Conservation (phyloP, 2,797 vertebrate genomes). For the Pempheris klunzingeri region DNA sequence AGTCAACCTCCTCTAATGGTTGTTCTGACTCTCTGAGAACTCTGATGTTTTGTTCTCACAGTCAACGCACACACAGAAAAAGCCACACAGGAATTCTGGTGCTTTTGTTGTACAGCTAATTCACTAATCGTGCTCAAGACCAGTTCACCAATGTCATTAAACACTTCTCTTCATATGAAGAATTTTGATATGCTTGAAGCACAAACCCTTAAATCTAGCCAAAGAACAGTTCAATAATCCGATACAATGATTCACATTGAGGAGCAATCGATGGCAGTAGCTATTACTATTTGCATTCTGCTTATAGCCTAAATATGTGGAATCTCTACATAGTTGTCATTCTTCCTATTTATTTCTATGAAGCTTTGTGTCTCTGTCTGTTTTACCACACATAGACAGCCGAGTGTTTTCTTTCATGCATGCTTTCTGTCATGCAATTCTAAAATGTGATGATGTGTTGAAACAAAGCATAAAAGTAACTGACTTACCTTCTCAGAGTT, state of each 20-base stretch:
- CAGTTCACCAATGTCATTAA: too few species aligned
- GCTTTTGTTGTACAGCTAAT: not conserved
- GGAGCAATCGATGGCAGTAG: not conserved
- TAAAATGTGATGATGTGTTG: not conserved
- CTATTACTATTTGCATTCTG: not conserved
- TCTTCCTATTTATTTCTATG: not conserved
- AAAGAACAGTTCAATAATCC: not conserved
- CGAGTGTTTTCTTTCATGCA: not conserved
- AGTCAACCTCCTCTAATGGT: constrained; percentile 72
- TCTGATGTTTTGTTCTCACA: not conserved
- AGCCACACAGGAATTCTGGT: not conserved
- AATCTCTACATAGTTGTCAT: not conserved
- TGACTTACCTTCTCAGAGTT: constrained; percentile 7
- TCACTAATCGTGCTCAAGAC: not conserved
- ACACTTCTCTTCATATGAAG: too few species aligned
- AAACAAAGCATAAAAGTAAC: too few species aligned
- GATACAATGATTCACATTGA: not conserved
- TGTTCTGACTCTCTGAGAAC: not conserved
- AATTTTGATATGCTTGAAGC: not conserved
- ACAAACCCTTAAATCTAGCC: not conserved
- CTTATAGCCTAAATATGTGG: not conserved
- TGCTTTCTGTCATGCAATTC: constrained; percentile 3
- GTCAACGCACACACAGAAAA: not conserved
- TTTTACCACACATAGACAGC: not conserved
- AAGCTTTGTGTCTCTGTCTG: constrained; percentile 1